Percentiles rank a stretch among this genome's conserved stretches.
phyloP scores from a whole-genome alignment of 2,113 vertebrate genomes.

The Philantomba maxwellii region DNA sequence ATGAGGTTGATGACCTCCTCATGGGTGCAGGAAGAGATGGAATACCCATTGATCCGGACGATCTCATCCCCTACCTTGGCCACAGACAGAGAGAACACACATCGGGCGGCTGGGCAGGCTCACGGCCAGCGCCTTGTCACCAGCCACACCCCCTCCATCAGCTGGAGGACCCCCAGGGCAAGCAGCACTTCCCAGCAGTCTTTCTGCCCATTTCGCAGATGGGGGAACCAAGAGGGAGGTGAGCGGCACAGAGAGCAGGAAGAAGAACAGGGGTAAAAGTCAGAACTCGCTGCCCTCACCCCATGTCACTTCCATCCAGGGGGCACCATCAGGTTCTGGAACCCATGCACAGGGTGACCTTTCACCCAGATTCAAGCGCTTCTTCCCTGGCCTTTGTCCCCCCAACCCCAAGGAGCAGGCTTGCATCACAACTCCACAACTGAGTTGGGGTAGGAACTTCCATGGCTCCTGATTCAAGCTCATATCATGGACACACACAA shows the following conservation, averaged over 20 bases:
- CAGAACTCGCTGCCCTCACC: not conserved
- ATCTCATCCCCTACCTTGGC: conserved; percentile 95
- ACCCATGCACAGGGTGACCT: not conserved
- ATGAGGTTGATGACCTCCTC: conserved; percentile 98
- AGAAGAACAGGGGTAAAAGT: not conserved
- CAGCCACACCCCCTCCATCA: not conserved
- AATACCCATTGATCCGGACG: conserved; percentile 97
- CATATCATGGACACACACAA: not conserved
- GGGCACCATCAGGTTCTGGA: not conserved
- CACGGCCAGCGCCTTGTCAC: not conserved
- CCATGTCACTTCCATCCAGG: not conserved
- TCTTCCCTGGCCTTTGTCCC: not conserved
- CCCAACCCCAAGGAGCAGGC: not conserved
- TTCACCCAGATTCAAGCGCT: not conserved
- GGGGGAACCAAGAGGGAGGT: not conserved
- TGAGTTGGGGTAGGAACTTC: not conserved
- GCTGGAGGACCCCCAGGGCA: not conserved
- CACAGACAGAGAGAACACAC: not conserved
- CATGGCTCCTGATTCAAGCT: not conserved
- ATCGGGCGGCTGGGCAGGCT: not conserved
- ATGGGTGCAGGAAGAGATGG: conserved; percentile 94
- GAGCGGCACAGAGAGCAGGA: not conserved
- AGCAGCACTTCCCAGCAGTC: not conserved
- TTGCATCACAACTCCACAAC: not conserved
- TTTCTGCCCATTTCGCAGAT: not conserved